Conservation (phyloP, 2,113 vertebrate species). For the Saccopteryx bilineata region DNA sequence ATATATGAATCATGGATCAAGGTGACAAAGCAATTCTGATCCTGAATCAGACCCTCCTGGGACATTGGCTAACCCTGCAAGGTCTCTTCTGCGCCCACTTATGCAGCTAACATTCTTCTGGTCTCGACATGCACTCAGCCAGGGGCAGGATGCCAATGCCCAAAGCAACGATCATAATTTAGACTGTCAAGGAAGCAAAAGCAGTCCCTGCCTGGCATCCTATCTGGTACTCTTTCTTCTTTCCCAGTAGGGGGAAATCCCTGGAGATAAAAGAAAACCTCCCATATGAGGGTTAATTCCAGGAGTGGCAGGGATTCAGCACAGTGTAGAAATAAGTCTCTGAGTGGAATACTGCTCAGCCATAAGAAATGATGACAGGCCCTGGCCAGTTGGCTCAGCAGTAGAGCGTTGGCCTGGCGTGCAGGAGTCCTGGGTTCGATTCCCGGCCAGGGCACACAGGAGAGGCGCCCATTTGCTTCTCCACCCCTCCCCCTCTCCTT, state of each 20-base stretch:
- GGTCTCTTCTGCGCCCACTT: fast-evolving
- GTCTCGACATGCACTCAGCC: neutral
- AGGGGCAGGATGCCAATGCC: neutral
- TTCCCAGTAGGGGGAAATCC: neutral
- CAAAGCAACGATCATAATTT: neutral
- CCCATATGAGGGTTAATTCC: neutral
- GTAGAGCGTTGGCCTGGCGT: too few species aligned
- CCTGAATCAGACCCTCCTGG: fast-evolving
- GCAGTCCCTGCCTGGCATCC: neutral
- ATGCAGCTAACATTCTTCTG: too few species aligned
- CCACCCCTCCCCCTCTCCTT: too few species aligned
- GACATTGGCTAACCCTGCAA: fast-evolving
- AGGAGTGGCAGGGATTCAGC: neutral
- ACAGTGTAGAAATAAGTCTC: constrained; percentile 40
- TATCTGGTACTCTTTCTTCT: neutral
- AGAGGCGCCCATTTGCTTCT: too few species aligned
- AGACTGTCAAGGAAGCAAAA: neutral
- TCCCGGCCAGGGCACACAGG: too few species aligned
- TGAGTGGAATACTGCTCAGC: too few species aligned
- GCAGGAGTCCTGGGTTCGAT: too few species aligned
- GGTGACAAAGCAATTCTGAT: constrained; percentile 4
- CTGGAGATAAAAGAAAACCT: neutral
- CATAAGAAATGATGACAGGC: too few species aligned
- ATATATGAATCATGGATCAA: neutral
- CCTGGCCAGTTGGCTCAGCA: too few species aligned